Evolutionary conservation across 2,888 invertebrate species (phyloP), one percentile per base, ranked within the genome.

Genomic region (Tipula vernalis): DNA sequence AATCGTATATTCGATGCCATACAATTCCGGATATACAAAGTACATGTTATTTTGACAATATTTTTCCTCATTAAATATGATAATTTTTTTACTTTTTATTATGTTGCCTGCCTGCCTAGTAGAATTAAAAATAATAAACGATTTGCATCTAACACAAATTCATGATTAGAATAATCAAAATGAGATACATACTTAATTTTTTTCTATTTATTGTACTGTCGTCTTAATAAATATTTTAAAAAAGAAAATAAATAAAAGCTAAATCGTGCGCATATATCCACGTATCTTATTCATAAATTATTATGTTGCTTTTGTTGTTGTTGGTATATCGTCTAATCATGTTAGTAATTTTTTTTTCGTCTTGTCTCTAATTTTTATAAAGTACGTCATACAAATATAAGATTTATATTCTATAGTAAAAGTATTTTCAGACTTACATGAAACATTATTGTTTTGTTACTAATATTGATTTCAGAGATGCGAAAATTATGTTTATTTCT

Each of bases 261-360:
- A 28, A 71, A 71, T 71, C 71, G 71, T 71, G 71, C 71, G 71
- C 71, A 71, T 71, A 71, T 71, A 71, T 71, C 8, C 71, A 71
- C 71, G 71, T 71, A 71, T 71, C 71, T 71, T 71, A 71, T 71
- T 71, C 71, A 71, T 71, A 71, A 71, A 71, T 71, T 71, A 51
- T 51, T 51, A 51, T 71, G 5, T 15, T 57, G 28, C 1, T 71
- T 10, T 10, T 28, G 71, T 71, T 28, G 71, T 71, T 71, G 71
- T 71, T 71, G 71, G 18, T 28, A 10, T 71, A 10, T 71, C 6
- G 5, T 71, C 71, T 71, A 71, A 51, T 51, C 15, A 51, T 6
- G 71, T 8, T 71, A 28, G 28, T 71, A 8, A 28, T 71, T 71
- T 71, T 71, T 28, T 71, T 71, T 71, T 18, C 57, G 15, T 57